Evolutionary conservation across 2,888 invertebrate species (phyloP).

Genomic region (Parnassius orleans): DNA sequence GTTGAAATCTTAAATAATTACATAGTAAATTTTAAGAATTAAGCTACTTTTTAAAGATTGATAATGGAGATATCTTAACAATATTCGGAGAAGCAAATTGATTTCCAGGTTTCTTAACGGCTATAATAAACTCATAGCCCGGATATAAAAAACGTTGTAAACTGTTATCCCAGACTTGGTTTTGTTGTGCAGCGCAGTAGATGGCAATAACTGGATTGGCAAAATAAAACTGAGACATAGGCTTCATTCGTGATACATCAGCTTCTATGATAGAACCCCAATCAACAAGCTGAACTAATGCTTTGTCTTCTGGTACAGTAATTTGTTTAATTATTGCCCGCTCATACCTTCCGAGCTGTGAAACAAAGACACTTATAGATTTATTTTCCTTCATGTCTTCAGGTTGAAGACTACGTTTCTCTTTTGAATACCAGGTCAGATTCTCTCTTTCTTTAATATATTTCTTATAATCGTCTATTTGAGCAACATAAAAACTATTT

Average conservation of each 20-base stretch:
- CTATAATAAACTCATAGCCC: slow-evolving; percentile 34
- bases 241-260: slow-evolving; percentile 32
- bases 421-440: slow-evolving; percentile 32
- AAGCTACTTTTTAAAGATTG: neutral
- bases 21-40: no score
- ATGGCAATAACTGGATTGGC: slow-evolving; percentile 31
- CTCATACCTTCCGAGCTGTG: slow-evolving; percentile 34
- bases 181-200: slow-evolving; percentile 31
- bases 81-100: slow-evolving; percentile 31
- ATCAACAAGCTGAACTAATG: slow-evolving; percentile 38
- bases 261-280: slow-evolving; percentile 37
- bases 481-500: slow-evolving; percentile 39
- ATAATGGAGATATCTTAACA: slow-evolving; percentile 26
- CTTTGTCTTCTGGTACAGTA: slow-evolving; percentile 28
- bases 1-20: no score
- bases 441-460: slow-evolving; percentile 33
- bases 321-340: slow-evolving; percentile 37
- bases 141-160: slow-evolving; percentile 28
- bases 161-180: slow-evolving; percentile 27
- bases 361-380: slow-evolving; percentile 32
- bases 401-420: slow-evolving; percentile 26
- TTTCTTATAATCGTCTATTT: slow-evolving; percentile 34
- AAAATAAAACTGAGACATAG: slow-evolving; percentile 31
- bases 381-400: slow-evolving; percentile 33
- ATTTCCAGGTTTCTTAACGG: slow-evolving; percentile 29